Conservation (phyloP, 2,113 vertebrate genomes). For the Oryzias curvinotus region DNA sequence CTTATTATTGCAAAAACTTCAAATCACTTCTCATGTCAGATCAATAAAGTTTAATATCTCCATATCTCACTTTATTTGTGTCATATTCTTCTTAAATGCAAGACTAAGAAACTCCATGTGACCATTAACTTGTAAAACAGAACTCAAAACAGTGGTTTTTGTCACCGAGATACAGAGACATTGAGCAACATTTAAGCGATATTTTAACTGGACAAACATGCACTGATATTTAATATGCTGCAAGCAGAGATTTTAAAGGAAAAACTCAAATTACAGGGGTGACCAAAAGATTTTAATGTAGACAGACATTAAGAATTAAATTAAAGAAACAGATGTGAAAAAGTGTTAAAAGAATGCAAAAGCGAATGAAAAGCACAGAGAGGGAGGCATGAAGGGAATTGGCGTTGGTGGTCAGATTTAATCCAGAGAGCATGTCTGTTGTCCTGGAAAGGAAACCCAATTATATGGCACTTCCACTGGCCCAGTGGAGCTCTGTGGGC, state of each 20-base stretch:
- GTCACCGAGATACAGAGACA: no score
- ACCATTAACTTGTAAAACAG: no score
- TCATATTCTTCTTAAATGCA: no score
- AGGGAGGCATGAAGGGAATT: conserved; percentile 60
- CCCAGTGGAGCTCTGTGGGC: conserved; percentile 56
- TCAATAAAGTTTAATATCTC: conserved; percentile 39
- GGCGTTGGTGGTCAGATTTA: conserved; percentile 69
- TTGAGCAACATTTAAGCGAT: no score
- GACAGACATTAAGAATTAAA: not conserved
- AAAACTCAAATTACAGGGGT: no score
- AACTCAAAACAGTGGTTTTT: no score
- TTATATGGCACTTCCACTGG: conserved; percentile 79
- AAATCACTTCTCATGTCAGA: conserved; percentile 20
- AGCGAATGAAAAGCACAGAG: conserved; percentile 42
- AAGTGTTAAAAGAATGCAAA: conserved; percentile 30
- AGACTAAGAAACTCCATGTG: conserved; percentile 1
- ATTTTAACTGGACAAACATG: no score
- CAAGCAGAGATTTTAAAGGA: no score
- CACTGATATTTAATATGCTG: no score
- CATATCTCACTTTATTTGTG: not conserved
- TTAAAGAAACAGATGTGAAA: not conserved
- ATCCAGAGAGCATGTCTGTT: conserved; percentile 76
- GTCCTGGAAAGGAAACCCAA: conserved; percentile 83
- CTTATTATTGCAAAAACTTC: conserved; percentile 24
- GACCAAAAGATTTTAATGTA: no score